phyloP scores from a whole-genome alignment of 2,888 invertebrate genomes.

The Busseola fusca region DNA sequence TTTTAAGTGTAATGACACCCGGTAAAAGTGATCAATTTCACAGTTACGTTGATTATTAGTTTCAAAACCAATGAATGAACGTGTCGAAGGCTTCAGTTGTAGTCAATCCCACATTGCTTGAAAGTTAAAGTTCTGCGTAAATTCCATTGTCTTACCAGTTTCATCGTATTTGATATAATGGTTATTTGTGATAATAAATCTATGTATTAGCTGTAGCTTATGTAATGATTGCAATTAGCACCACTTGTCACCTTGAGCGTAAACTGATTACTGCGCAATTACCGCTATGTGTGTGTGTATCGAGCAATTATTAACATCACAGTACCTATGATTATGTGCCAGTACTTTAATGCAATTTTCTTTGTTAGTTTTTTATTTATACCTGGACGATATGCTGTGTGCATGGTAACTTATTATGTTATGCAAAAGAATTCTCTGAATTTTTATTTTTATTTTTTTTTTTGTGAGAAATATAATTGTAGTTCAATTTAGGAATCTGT shows the following conservation, averaged over 20 bases:
- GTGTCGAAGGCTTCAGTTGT: slow-evolving; percentile 9
- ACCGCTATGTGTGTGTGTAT: slow-evolving; percentile 29
- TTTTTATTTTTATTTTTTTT: no score
- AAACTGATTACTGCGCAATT: slow-evolving; percentile 43
- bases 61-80: neutral
- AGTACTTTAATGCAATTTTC: neutral
- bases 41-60: neutral
- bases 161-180: neutral
- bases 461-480: neutral
- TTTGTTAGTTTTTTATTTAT: slow-evolving; percentile 25
- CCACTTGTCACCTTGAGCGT: slow-evolving; percentile 35
- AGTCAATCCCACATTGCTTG: neutral
- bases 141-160: neutral
- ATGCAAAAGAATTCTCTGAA: neutral
- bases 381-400: neutral
- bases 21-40: neutral
- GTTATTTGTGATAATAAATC: neutral
- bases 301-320: slow-evolving; percentile 24
- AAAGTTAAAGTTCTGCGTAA: neutral
- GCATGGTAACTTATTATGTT: slow-evolving; percentile 2
- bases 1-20: neutral
- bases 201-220: neutral
- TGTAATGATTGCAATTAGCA: slow-evolving; percentile 11
- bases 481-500: neutral
- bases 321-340: slow-evolving; percentile 23